Conservation (phyloP, 2,888 invertebrate genomes). For the Watsonalla binaria region DNA sequence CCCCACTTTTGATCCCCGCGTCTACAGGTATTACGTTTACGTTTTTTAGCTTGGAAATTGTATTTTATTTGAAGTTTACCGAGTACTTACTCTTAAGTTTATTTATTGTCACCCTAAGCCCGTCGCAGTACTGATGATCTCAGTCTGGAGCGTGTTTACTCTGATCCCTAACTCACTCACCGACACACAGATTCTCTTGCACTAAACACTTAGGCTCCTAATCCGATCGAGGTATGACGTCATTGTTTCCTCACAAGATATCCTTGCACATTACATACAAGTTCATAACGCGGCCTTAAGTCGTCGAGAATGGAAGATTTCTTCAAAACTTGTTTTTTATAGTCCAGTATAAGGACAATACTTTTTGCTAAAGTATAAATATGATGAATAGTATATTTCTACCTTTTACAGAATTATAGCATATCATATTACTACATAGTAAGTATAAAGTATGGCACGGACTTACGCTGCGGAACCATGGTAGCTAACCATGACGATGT, state of each 20-base stretch:
- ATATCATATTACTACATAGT: too few species aligned
- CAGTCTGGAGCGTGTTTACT: not conserved
- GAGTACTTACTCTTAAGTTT: not conserved
- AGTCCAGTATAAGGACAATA: too few species aligned
- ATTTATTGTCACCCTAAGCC: not conserved
- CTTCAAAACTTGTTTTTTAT: too few species aligned
- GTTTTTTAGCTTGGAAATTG: not conserved
- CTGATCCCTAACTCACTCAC: not conserved
- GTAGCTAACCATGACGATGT: constrained; percentile 37
- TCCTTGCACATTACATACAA: too few species aligned
- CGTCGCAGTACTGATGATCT: not conserved
- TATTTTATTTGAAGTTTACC: not conserved
- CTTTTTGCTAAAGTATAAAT: too few species aligned
- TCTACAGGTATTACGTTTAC: not conserved
- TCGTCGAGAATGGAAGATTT: too few species aligned
- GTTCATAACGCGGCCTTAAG: not conserved
- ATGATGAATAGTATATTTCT: too few species aligned
- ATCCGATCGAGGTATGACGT: not conserved
- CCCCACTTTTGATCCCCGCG: too few species aligned
- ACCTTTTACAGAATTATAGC: too few species aligned
- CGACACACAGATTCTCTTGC: not conserved
- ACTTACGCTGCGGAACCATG: constrained; percentile 27
- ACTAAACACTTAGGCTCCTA: not conserved
- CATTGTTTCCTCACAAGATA: not conserved
- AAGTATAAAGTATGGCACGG: constrained; percentile 6